phyloP scores from a whole-genome alignment of 2,797 vertebrate genomes.

The Sebastes kiyomatsui region DNA sequence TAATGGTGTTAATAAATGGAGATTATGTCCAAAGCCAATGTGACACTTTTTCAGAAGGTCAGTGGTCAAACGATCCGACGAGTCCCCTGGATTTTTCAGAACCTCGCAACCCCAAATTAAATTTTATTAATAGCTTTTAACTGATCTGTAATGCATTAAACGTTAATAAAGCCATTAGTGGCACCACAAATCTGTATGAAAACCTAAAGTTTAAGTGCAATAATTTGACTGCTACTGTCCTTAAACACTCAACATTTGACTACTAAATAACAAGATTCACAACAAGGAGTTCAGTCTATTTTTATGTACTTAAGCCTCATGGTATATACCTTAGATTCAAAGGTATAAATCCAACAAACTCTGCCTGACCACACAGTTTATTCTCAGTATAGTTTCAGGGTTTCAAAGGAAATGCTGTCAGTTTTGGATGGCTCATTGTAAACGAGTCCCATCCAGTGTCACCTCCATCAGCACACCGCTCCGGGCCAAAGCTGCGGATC shows the following conservation, averaged over 20 bases:
- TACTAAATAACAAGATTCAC: not conserved
- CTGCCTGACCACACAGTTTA: not conserved
- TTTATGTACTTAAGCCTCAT: not conserved
- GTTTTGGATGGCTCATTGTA: conserved; percentile 25
- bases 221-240: not conserved
- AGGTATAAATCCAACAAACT: not conserved
- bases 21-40: too few relatives aligned
- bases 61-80: not conserved
- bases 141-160: not conserved
- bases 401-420: conserved; percentile 4
- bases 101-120: not conserved
- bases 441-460: conserved; percentile 40
- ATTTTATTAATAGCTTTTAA: not conserved
- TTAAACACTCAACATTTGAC: not conserved
- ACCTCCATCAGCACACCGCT: conserved; percentile 56
- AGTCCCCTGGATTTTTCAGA: not conserved
- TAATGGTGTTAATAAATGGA: not conserved
- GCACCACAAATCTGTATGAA: not conserved
- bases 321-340: too few relatives aligned
- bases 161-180: not conserved
- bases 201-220: not conserved
- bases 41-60: not conserved
- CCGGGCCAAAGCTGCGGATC: conserved; percentile 59
- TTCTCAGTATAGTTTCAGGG: not conserved
- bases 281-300: not conserved